Base-by-base conservation (phyloP, 2,888 invertebrate species). In the Eretmocerus hayati region DNA sequence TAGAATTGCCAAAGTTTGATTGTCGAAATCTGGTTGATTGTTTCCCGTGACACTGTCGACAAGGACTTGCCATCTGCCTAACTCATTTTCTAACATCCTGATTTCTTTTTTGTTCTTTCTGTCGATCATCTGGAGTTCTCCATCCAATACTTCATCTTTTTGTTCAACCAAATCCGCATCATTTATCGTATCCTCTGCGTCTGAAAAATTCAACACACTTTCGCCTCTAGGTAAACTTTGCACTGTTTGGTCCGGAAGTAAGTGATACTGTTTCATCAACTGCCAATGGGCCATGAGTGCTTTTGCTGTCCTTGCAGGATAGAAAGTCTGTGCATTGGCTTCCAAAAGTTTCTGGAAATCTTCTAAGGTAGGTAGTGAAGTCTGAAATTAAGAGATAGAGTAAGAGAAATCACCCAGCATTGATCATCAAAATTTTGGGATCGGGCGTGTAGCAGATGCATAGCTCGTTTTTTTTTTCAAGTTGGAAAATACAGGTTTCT, bases 1-100 rank as follows among this genome's bases (percentile, higher is more conserved):
- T 26, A 97, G 76, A 33, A 95, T 90, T 0, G 94, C 96, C 46
- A 95, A 77, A 0, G 95, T 96, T 71, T 93, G 91, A 69, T 85
- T 87, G 71, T 96, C 95, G 67, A 95, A 84, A 67, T 95, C 94
- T 2, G 87, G 85, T 11, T 85, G 84, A 55, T 85, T 87, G 2
- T 87, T 84, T 0, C 88, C 87, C 35, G 86, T 84, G 13, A 94
- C 87, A 26, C 88, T 89, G 70, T 95, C 94, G 16, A 95, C 93
- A 53, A 96, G 72, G 2, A 89, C 88, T 68, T 94, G 93, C 91
- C 92, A 94, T 50, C 92, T 84, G 0, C 85, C 80, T 45, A 94
- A 69, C 62, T 95, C 92, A 62, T 88, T 90, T 71, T 96, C 95
- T 48, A 95, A 69, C 38, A 87, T 78, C 8, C 93, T 81, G 40